These are phyloP conservation scores for Pterophyllum scalare DNA, from an alignment of 2,113 vertebrate genomes.

Conservation along the genomic window DNA sequence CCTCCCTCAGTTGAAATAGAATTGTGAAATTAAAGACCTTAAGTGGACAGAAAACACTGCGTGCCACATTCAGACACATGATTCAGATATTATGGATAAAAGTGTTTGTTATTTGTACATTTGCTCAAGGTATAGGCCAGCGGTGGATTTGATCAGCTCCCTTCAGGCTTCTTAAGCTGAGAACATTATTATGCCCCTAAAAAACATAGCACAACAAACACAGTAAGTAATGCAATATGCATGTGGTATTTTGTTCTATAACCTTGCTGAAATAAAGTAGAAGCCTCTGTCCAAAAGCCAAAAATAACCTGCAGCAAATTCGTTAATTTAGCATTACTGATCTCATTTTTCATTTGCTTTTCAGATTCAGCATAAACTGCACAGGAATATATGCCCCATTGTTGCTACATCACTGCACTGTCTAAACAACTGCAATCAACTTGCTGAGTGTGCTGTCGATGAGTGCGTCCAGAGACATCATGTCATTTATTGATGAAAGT, in stretches of 20 bases:
- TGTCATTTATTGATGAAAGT: neutral
- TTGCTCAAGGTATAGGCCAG: neutral
- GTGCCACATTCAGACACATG: neutral
- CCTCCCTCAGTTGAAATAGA: conserved; percentile 67
- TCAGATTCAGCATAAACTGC: neutral
- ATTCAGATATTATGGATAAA: conserved; percentile 17
- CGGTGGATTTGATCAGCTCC: neutral
- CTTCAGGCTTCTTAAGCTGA: neutral
- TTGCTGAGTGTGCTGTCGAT: neutral
- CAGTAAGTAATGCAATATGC: neutral
- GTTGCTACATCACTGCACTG: neutral
- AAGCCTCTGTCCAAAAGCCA: neutral
- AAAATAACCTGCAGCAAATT: conserved; percentile 12
- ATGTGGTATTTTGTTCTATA: conserved; percentile 6
- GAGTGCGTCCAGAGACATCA: neutral
- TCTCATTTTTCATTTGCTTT: neutral
- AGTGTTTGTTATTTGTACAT: neutral
- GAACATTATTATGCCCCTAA: neutral
- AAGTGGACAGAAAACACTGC: conserved; percentile 39
- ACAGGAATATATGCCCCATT: neutral
- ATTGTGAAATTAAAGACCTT: conserved; percentile 74
- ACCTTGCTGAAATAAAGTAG: neutral
- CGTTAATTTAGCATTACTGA: conserved; percentile 18
- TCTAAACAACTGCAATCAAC: neutral
- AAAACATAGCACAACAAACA: neutral